Conservation (phyloP, 2,888 invertebrate species). For the Orthosia cruda region DNA sequence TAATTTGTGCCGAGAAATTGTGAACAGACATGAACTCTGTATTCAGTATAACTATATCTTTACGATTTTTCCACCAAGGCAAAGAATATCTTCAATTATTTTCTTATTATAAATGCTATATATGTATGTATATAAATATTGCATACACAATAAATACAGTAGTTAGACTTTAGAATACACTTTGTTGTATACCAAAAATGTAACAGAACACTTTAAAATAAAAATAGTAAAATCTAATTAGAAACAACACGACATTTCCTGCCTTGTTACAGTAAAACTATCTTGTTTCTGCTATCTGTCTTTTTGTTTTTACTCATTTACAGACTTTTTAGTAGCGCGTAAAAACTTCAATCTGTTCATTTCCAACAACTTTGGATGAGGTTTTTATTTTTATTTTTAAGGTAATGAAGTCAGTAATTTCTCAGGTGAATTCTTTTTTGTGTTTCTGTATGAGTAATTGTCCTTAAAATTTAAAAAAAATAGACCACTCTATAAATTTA, state of each 20-base stretch:
- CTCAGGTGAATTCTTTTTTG: background rate
- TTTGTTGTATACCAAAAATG: no score
- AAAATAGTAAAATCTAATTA: background rate
- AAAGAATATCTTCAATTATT: no score
- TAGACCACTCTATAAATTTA: no score
- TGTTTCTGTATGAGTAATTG: background rate
- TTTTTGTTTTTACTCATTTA: conserved; percentile 33
- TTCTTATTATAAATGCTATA: no score
- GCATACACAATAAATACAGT: no score
- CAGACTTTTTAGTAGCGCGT: conserved; percentile 45
- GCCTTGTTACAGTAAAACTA: background rate
- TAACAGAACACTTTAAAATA: background rate
- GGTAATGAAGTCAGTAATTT: background rate
- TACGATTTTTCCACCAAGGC: no score
- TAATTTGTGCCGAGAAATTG: no score
- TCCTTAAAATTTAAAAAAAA: background rate
- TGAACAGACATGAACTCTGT: no score
- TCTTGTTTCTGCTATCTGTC: conserved; percentile 20
- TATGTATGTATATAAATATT: no score
- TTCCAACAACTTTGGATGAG: conserved; percentile 28
- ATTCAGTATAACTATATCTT: no score
- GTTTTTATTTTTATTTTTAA: conserved; percentile 33
- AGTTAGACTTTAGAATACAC: no score
- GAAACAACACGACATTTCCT: background rate
- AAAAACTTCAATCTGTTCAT: conserved; percentile 51